Percentiles rank a stretch among this genome's conserved stretches.
Evolutionary conservation across 2,888 invertebrate species (phyloP).

Genomic region (Himalopsyche japonica): DNA sequence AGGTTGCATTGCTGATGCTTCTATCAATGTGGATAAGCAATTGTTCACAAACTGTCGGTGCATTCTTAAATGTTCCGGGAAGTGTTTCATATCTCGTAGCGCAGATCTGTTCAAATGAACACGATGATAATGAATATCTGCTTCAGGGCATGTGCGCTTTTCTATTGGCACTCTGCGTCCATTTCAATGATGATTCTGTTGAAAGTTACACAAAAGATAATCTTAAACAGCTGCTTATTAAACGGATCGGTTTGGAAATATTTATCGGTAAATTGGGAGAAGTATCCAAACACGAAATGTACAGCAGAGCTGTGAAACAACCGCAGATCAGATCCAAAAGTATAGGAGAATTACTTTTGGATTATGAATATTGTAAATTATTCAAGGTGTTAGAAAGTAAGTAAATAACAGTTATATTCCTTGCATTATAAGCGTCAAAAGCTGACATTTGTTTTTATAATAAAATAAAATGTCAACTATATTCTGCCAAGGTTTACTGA

Average conservation of each 20-base stretch:
- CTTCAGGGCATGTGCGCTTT: constrained; percentile 90
- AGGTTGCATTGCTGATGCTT: constrained; percentile 88
- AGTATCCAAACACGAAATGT: constrained; percentile 86
- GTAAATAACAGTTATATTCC: constrained; percentile 33
- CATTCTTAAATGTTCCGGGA: constrained; percentile 77
- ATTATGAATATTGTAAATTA: constrained; percentile 92
- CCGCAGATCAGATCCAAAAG: constrained; percentile 83
- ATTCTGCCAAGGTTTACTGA: no score
- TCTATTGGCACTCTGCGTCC: constrained; percentile 88
- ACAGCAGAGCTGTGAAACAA: constrained; percentile 89
- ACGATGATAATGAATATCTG: constrained; percentile 88
- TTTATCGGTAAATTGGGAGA: constrained; percentile 84
- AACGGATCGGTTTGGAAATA: constrained; percentile 87
- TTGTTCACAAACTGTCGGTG: constrained; percentile 81
- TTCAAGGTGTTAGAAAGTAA: constrained; percentile 80
- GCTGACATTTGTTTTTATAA: no score
- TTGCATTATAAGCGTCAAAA: no score
- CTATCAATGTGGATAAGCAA: constrained; percentile 85
- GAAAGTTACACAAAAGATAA: constrained; percentile 75
- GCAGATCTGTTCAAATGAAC: constrained; percentile 79
- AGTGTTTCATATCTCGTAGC: constrained; percentile 85
- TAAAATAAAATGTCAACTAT: no score
- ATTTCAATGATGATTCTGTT: constrained; percentile 84
- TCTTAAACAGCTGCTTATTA: constrained; percentile 81
- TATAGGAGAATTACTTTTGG: constrained; percentile 80